phyloP scores from a whole-genome alignment of 2,113 vertebrate genomes.

The Pachypanchax playfairii region DNA sequence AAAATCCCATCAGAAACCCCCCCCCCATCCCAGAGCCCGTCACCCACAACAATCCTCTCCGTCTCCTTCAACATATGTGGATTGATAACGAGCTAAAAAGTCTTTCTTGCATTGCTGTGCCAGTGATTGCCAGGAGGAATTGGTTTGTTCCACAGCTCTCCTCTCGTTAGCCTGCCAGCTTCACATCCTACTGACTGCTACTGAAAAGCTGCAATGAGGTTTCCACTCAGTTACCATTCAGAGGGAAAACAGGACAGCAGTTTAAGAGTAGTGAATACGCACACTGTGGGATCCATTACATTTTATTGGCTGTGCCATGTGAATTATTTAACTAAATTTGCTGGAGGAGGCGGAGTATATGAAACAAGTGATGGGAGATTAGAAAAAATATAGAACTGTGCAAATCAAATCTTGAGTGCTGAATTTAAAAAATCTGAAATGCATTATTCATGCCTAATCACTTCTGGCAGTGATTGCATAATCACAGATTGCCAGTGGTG shows the following conservation, averaged over 20 bases:
- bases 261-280: constrained; percentile 46
- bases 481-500: constrained; percentile 58
- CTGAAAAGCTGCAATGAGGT: constrained; percentile 21
- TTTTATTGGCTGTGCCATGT: constrained; percentile 60
- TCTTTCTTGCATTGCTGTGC: constrained; percentile 26
- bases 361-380: constrained; percentile 43
- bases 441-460: constrained; percentile 75
- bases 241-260: constrained; percentile 34
- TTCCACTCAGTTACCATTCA: constrained; percentile 42
- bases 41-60: constrained; percentile 32
- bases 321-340: constrained; percentile 65
- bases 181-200: constrained; percentile 34
- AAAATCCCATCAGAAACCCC: constrained; percentile 51
- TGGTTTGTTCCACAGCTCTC: constrained; percentile 57
- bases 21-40: constrained; percentile 17
- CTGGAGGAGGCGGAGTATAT: constrained; percentile 35
- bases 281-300: constrained; percentile 48
- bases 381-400: constrained; percentile 59
- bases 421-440: constrained; percentile 63
- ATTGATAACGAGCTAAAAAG: constrained; percentile 42
- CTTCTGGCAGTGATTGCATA: constrained; percentile 65
- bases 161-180: constrained; percentile 27
- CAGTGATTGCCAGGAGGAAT: constrained; percentile 56
- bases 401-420: constrained; percentile 63
- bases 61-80: constrained; percentile 50